These are phyloP conservation scores for Epistrophe grossulariae DNA, from an alignment of 2,888 invertebrate genomes.

Conservation along the genomic window DNA sequence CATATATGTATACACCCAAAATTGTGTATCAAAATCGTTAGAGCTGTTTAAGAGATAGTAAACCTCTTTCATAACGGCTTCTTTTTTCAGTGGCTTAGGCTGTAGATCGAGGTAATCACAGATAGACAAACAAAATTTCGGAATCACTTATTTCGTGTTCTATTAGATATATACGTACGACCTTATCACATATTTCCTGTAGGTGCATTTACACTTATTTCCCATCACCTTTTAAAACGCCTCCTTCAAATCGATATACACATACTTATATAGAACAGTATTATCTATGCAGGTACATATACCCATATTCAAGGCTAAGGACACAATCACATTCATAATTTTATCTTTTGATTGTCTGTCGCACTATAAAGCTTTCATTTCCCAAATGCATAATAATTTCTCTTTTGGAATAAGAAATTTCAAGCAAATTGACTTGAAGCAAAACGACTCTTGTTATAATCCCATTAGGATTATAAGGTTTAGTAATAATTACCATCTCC, in stretches of 20 bases:
- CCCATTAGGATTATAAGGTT: constrained; percentile 65
- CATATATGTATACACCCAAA: too few relatives aligned
- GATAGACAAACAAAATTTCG: too few relatives aligned
- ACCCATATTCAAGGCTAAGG: constrained; percentile 18
- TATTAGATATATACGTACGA: too few relatives aligned
- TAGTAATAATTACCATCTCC: constrained; percentile 69
- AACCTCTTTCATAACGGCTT: too few relatives aligned
- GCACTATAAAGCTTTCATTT: constrained; percentile 10
- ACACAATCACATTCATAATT: background rate
- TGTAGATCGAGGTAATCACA: too few relatives aligned
- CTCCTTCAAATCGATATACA: background rate
- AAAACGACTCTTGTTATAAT: constrained; percentile 56
- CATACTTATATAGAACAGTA: too few relatives aligned
- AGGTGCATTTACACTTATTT: too few relatives aligned
- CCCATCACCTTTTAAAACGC: background rate
- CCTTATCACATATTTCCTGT: too few relatives aligned
- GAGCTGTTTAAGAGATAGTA: too few relatives aligned
- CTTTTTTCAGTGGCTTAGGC: too few relatives aligned
- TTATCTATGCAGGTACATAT: background rate
- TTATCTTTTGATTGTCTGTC: constrained; percentile 21
- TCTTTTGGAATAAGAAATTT: constrained; percentile 29
- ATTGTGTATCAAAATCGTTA: too few relatives aligned
- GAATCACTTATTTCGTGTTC: too few relatives aligned
- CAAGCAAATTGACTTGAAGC: constrained; percentile 10
- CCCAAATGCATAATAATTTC: constrained; percentile 35